Conservation (phyloP, 2,113 vertebrate genomes). For the Scopus umbretta region DNA sequence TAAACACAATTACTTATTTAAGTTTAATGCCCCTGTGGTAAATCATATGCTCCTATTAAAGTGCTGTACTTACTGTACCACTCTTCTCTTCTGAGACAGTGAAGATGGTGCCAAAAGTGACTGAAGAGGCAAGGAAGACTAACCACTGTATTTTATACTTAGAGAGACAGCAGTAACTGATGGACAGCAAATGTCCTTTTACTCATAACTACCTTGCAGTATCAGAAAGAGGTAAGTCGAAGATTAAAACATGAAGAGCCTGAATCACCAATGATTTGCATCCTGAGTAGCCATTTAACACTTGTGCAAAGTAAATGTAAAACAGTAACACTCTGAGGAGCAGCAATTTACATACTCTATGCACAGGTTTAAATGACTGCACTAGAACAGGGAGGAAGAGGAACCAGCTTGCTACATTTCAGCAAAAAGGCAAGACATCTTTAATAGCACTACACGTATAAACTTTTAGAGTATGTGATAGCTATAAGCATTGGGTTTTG, state of each 20-base stretch:
- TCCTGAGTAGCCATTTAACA: background rate
- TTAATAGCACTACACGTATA: background rate
- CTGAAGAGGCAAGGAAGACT: background rate
- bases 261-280: background rate
- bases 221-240: background rate
- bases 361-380: background rate
- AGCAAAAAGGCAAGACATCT: background rate
- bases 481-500: background rate
- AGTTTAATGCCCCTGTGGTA: constrained; percentile 15
- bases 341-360: background rate
- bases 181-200: background rate
- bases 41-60: constrained; percentile 20
- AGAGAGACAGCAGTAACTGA: constrained; percentile 1
- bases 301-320: background rate
- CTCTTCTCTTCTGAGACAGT: background rate
- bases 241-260: background rate
- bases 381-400: background rate
- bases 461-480: background rate
- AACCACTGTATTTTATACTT: constrained; percentile 7
- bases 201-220: background rate
- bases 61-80: constrained; percentile 3
- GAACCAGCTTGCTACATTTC: background rate
- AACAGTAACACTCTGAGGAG: background rate
- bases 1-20: constrained; percentile 45
- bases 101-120: constrained; percentile 33